phyloP scores from a whole-genome alignment of 2,888 invertebrate genomes.

The Pseudanteris insignis region DNA sequence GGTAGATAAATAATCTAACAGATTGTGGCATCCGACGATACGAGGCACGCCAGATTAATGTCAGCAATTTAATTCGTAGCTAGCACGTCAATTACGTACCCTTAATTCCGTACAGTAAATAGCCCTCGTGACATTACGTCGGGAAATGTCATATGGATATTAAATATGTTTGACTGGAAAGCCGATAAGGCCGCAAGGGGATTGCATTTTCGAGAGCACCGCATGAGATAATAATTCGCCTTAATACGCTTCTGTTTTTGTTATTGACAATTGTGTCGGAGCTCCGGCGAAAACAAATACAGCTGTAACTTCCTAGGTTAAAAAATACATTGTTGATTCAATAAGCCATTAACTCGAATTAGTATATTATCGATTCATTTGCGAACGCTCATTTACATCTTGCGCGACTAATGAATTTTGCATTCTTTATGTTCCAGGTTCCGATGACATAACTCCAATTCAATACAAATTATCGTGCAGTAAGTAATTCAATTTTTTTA shows the following conservation, averaged over 20 bases:
- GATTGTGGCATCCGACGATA: conserved; percentile 15
- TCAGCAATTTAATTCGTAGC: conserved; percentile 25
- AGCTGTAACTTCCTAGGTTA: too few species aligned
- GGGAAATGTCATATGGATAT: conserved; percentile 28
- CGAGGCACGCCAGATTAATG: conserved; percentile 26
- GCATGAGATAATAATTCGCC: conserved; percentile 2
- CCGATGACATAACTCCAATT: too few species aligned
- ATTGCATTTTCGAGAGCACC: conserved; percentile 8
- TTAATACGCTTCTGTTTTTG: conserved; percentile 5
- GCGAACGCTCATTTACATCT: too few species aligned
- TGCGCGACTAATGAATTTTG: too few species aligned
- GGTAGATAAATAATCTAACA: conserved; percentile 21
- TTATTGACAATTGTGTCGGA: not conserved
- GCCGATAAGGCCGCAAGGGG: conserved; percentile 22
- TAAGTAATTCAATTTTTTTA: too few species aligned
- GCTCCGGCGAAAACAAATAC: not conserved
- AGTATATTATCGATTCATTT: too few species aligned
- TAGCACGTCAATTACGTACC: conserved; percentile 31
- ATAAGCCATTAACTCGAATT: too few species aligned
- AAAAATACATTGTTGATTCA: too few species aligned
- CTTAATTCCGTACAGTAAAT: conserved; percentile 23
- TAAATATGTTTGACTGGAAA: conserved; percentile 32
- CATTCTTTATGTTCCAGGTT: too few species aligned
- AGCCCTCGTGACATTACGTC: not conserved
- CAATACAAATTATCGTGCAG: too few species aligned